Base-by-base conservation (phyloP, 2,888 invertebrate genomes). In the Atrina japonica region DNA sequence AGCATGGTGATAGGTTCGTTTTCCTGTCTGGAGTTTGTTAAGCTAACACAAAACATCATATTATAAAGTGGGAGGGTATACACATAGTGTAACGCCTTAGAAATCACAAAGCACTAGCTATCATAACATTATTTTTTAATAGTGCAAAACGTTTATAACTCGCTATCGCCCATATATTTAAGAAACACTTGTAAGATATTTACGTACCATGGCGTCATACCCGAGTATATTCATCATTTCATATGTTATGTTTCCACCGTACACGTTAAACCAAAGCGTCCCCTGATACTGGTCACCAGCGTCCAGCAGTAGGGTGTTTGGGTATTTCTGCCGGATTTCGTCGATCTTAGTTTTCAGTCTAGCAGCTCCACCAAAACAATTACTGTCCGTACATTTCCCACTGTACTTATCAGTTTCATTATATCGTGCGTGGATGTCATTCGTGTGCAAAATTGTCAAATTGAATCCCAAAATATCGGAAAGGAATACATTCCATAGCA, bases 201-300 rank as follows among this genome's bases (percentile, higher is more conserved):
- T n/a, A n/a, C n/a, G n/a, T n/a, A 89, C 89, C 92, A 95, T 94
- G 16, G 94, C 97, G 89, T 97, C 96, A 1, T 97, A 96, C 66
- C 93, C 91, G n/a, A 97, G 89, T n/a, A 93, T 92, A 86, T 96
- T 96, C 75, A 97, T 92, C 86, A 97, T 95, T 64, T 93, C 94
- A 0, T 94, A 93, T 0, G 95, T 94, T 5, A 96, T 94, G 80
- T 93, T 93, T 93, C 95, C 95, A 83, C 95, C 95, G 91, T 95
- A 95, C 9, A 95, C 91, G 6, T 94, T 94, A 91, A 95, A 97
- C 95, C 96, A 97, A 0, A 95, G 93, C 0, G 96, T 95, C 0
- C 97, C 97, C 0, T 96, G 96, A 90, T 95, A 98, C 0, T 96
- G 96, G 90, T 98, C 97, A 0, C 97, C 97, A 0, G 96, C 97